These are phyloP conservation scores for Eupithecia subumbrata DNA, from an alignment of 2,888 invertebrate genomes.

Conservation along the genomic window DNA sequence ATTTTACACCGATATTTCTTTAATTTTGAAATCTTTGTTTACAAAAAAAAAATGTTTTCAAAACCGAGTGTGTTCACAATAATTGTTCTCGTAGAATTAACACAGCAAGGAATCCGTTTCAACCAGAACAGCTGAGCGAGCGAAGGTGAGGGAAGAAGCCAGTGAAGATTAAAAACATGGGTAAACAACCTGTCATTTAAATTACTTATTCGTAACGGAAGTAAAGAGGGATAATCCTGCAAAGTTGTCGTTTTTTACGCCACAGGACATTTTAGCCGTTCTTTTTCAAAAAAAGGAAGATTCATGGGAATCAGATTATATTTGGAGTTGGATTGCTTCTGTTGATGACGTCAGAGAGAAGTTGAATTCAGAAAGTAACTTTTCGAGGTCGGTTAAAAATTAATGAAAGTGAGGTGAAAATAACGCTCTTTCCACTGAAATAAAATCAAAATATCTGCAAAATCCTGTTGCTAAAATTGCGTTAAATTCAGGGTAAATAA, in stretches of 20 bases:
- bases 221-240: conserved; percentile 14
- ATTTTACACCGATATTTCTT: too few relatives aligned
- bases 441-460: too few relatives aligned
- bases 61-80: too few relatives aligned
- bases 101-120: background rate
- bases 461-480: too few relatives aligned
- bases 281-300: background rate
- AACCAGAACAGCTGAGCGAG: background rate
- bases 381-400: too few relatives aligned
- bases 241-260: conserved; percentile 2
- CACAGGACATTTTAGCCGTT: conserved; percentile 11
- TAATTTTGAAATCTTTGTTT: too few relatives aligned
- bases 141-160: background rate
- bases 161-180: background rate
- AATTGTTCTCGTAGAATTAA: too few relatives aligned
- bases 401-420: too few relatives aligned
- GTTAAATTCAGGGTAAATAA: too few relatives aligned
- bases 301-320: background rate
- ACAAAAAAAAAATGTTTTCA: too few relatives aligned
- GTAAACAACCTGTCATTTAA: background rate
- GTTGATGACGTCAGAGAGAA: background rate
- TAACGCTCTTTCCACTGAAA: too few relatives aligned
- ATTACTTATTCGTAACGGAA: conserved; percentile 14
- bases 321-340: background rate
- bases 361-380: too few relatives aligned